Base-by-base conservation (phyloP, 2,888 invertebrate species). In the Margaritifera margaritifera region DNA sequence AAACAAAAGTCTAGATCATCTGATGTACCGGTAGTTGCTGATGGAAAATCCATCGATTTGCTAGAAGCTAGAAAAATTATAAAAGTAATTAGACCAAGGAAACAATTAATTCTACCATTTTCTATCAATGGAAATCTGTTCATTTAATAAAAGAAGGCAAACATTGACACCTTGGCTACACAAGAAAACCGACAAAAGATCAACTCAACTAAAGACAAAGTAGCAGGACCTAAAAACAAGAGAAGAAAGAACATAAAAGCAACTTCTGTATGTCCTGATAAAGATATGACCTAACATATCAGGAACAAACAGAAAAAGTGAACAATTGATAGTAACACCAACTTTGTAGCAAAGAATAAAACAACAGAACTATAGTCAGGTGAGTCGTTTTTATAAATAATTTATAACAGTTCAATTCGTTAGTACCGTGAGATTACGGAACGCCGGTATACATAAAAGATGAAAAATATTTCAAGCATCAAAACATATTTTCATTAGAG, bases 31-130 rank as follows among this genome's bases (percentile, higher is more conserved):
- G 27, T 52, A 31, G 31, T 31, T 31, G 31, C 6, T 31, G 4
- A 31, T 31, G 1, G 31, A 31, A 31, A 4, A 31, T 6, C 4
- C 6, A 6, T 31, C 6, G 31, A 31, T 22, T 68, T 68, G n/a
- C 66, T 70, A 25, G 8, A 62, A 24, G n/a, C 8, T 20, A 62
- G 66, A 54, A 66, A 53, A 6, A 71, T 64, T 20, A 71, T 60
- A 25, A 51, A 31, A 60, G n/a, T n/a, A n/a, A n/a, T 66, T 3
- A 54, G 60, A 31, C 59, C 65, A 27, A 66, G 52, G 24, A 66
- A 53, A 24, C 63, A 71, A 42, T 67, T 66, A 56, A 54, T 71
- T 18, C 61, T 64, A 50, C 67, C 67, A 50, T 67, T 64, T 25
- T 8, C 31, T 31, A 31, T 71, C 0, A 53, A 64, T n/a, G 67